Percentiles rank a stretch among this genome's conserved stretches.
These are phyloP conservation scores for Hesperia comma DNA, from an alignment of 2,888 invertebrate genomes.

Conservation along the genomic window DNA sequence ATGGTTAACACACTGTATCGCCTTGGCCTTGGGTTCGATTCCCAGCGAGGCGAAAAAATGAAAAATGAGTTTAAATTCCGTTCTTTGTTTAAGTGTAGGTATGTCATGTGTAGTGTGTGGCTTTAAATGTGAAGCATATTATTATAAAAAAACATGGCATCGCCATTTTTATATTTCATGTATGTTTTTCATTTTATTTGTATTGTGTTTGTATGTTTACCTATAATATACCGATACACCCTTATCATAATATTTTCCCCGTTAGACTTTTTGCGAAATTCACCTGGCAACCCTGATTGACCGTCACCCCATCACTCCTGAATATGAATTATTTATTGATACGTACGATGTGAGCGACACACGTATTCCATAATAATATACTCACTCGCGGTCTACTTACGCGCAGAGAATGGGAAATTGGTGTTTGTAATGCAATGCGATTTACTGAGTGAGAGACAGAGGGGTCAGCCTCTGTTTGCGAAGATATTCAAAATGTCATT, in stretches of 20 bases:
- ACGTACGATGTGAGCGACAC: conserved; percentile 42
- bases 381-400: conserved; percentile 32
- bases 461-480: background rate
- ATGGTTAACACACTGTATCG: too few relatives aligned
- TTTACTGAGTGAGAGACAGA: background rate
- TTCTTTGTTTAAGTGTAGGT: too few relatives aligned
- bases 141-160: too few relatives aligned
- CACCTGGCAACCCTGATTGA: conserved; percentile 36
- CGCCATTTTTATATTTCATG: too few relatives aligned
- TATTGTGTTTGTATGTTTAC: too few relatives aligned
- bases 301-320: conserved; percentile 57
- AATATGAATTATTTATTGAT: conserved; percentile 64
- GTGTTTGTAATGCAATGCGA: conserved; percentile 10
- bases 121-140: too few relatives aligned
- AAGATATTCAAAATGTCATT: background rate
- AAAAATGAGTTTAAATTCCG: too few relatives aligned
- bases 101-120: too few relatives aligned
- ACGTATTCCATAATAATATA: conserved; percentile 43
- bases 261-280: background rate
- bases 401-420: conserved; percentile 30
- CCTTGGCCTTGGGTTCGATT: too few relatives aligned
- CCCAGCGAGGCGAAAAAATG: too few relatives aligned
- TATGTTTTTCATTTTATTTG: too few relatives aligned
- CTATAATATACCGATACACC: too few relatives aligned
- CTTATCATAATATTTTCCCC: background rate